Percentiles rank a stretch among this genome's conserved stretches.
Evolutionary conservation across 2,888 invertebrate species (phyloP).

Genomic region (Tachina fera): DNA sequence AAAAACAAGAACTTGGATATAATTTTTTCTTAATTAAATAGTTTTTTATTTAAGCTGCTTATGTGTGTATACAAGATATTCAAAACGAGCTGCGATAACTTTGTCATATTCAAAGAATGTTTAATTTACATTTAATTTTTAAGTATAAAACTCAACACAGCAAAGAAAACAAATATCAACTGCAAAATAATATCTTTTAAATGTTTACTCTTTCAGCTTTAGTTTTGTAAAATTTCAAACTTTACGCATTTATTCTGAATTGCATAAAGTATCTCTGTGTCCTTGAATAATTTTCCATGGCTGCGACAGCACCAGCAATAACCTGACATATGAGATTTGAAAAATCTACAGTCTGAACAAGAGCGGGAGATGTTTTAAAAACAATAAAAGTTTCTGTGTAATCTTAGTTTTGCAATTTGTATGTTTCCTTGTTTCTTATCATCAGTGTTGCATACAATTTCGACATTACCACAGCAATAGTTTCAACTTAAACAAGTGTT

Average conservation of each 20-base stretch:
- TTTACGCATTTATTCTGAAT: slow-evolving; percentile 17
- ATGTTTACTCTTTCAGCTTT: background rate
- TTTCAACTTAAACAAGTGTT: slow-evolving; percentile 32
- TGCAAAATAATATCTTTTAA: slow-evolving; percentile 26
- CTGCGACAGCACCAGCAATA: background rate
- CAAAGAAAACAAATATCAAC: slow-evolving; percentile 18
- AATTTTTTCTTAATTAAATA: too few species aligned
- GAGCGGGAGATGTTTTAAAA: slow-evolving; percentile 13
- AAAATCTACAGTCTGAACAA: slow-evolving; percentile 2
- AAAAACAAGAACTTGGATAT: too few species aligned
- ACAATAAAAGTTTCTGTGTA: slow-evolving; percentile 56
- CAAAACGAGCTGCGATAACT: background rate
- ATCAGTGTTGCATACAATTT: slow-evolving; percentile 33
- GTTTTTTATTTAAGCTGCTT: too few species aligned
- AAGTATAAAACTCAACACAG: background rate
- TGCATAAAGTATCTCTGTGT: background rate
- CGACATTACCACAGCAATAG: slow-evolving; percentile 10
- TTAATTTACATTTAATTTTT: slow-evolving; percentile 29
- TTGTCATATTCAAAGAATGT: slow-evolving; percentile 11
- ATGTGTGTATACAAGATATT: too few species aligned
- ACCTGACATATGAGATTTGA: slow-evolving; percentile 1
- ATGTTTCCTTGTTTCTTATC: slow-evolving; percentile 48
- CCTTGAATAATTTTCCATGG: slow-evolving; percentile 2
- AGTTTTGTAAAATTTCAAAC: slow-evolving; percentile 15
- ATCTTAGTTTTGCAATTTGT: slow-evolving; percentile 48